Evolutionary conservation across 2,888 invertebrate species (phyloP), one percentile per base, ranked within the genome.

Genomic region (Pedicia rivosa): DNA sequence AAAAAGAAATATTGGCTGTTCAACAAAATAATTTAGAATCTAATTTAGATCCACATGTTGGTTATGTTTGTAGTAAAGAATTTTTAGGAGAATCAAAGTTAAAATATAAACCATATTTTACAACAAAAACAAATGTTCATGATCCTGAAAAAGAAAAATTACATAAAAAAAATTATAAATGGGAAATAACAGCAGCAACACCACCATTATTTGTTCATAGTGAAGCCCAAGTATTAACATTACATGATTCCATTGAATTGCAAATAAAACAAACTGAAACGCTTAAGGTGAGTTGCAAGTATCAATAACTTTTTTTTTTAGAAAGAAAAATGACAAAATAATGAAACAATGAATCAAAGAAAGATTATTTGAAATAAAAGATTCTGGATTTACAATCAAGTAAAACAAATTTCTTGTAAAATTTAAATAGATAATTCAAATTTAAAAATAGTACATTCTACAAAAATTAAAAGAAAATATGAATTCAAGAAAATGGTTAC

Each of bases 121-220:
- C 60, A 1, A 60, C 60, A 1, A 44, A 51, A 3, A 52, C 51
- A 1, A 52, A 60, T 47, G 57, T 57, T 0, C 60, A 60, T 35
- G 53, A 54, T 45, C 54, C 59, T 1, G 49, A 40, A n/a, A 59
- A 57, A 40, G 60, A 60, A 43, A 52, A 53, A 13, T 35, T 38
- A 5, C 50, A 59, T 3, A 57, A 54, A 36, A 45, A 48, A 24
- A 48, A 50, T 2, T 56, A 53, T 40, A 41, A 53, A 41, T 60
- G 61, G 60, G 60, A 60, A 41, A 42, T 50, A 7, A 60, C 61
- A 3, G 59, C 60, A 3, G 60, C 61, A 1, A 61, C 60, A 7
- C 60, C 60, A 9, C 58, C 59, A 8, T 47, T 50, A 0, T 53
- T 61, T 32, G 51, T 51, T 26, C 50, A 58, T 42, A 49, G 47